These are phyloP conservation scores for Papilio gigon DNA, from an alignment of 2,888 invertebrate species.

Conservation along the genomic window DNA sequence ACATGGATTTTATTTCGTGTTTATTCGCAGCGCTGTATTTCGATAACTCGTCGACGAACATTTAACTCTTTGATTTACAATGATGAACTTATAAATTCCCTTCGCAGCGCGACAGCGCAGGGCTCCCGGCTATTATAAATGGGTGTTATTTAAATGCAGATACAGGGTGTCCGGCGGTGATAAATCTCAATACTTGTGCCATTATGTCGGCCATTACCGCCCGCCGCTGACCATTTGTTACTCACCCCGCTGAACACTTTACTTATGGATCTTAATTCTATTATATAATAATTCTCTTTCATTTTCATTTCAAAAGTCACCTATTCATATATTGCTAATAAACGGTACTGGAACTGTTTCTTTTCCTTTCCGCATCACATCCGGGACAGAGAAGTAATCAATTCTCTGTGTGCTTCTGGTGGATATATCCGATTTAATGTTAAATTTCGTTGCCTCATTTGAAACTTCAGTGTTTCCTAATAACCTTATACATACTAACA, in stretches of 20 bases:
- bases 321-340: not conserved
- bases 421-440: too few relatives aligned
- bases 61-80: not conserved
- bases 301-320: not conserved
- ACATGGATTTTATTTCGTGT: not conserved
- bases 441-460: too few relatives aligned
- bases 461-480: too few relatives aligned
- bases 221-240: constrained; percentile 12
- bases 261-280: constrained; percentile 17
- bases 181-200: constrained; percentile 37
- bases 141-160: constrained; percentile 33
- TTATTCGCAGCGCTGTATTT: too few relatives aligned
- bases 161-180: constrained; percentile 15
- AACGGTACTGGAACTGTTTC: not conserved
- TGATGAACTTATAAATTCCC: constrained; percentile 2
- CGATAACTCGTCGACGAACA: not conserved
- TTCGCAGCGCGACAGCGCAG: not conserved
- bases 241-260: not conserved
- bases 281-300: not conserved
- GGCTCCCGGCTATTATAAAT: constrained; percentile 16
- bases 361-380: not conserved
- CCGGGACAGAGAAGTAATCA: not conserved
- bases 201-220: constrained; percentile 29
- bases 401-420: too few relatives aligned
- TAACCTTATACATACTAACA: too few relatives aligned